Evolutionary conservation across 2,888 invertebrate species (phyloP).

Genomic region (Caenorhabditis becei): DNA sequence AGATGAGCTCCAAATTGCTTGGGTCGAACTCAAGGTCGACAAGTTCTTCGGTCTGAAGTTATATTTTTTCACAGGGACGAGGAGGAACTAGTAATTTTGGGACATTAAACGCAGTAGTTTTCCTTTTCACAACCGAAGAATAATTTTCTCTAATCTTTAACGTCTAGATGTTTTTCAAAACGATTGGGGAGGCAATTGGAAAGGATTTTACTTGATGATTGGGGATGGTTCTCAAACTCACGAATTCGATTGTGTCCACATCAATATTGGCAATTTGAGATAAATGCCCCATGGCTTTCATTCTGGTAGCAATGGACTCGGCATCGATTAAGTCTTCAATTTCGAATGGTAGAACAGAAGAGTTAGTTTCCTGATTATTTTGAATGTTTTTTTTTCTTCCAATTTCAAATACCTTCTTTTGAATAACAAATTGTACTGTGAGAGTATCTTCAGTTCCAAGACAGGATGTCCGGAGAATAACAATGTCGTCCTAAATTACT

Average conservation of each 20-base stretch:
- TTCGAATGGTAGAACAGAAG: conserved; percentile 61
- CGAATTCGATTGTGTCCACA: conserved; percentile 73
- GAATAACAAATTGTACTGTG: conserved; percentile 75
- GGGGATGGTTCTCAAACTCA: no score
- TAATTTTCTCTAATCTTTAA: no score
- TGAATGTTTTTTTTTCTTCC: background rate
- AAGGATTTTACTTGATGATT: no score
- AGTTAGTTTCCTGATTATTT: conserved; percentile 61
- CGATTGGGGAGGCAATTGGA: no score
- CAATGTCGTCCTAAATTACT: conserved; percentile 70
- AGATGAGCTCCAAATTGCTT: conserved; percentile 73
- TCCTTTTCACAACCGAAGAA: no score
- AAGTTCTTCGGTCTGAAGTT: conserved; percentile 71
- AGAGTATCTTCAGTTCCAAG: conserved; percentile 68
- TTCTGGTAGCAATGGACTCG: conserved; percentile 66
- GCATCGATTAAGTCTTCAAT: conserved; percentile 69
- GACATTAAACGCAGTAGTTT: no score
- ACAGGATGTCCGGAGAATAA: conserved; percentile 73
- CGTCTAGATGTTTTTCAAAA: no score
- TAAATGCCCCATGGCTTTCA: conserved; percentile 75
- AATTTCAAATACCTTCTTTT: conserved; percentile 61
- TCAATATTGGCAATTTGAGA: conserved; percentile 71
- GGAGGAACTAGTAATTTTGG: background rate
- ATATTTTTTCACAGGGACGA: background rate
- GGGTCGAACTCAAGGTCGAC: conserved; percentile 73